Base-by-base conservation (phyloP, 2,113 vertebrate species). In the Bujurquina vittata region DNA sequence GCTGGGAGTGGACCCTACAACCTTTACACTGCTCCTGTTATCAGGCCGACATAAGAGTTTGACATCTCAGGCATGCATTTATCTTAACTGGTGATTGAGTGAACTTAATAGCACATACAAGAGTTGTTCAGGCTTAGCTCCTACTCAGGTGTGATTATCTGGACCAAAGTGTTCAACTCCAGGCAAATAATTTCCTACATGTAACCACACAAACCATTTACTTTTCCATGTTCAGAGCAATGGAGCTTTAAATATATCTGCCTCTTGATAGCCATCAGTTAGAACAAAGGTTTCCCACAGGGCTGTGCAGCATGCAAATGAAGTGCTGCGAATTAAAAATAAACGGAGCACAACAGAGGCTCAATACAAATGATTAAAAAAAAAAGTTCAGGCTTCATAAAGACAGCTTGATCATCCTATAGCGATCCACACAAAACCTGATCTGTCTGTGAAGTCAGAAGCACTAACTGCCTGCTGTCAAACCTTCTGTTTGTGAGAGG, bases 271-370 rank as follows among this genome's bases (percentile, higher is more conserved):
- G 15, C 2, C 14, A 83, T 85, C 87, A 33, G 46, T 58, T 17
- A 20, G 23, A 81, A 82, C 81, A 79, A 73, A 74, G 43, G 46
- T 33, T 17, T 52, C 75, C n/a, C 6, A 79, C 49, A 61, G 43
- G 6, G 31, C 60, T 4, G 59, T 7, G 74, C 49, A 33, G 31
- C 72, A 88, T 87, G 88, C 88, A 93, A 91, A 91, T 87, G 23
- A 61, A 69, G 59, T 55, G 31, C 12, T 2, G 20, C 1, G 3
- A 10, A 3, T 23, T 54, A 35, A 52, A 29, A 76, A 77, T 62
- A 63, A 80, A 72, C 31, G 26, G 7, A 22, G 57, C 23, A 26
- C 17, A n/a, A 20, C 22, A 78, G 5, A 29, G 20, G 29, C n/a
- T 55, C 62, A 33, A 20, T 74, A 61, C 67, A 77, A 29, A 35